phyloP scores from a whole-genome alignment of 2,888 invertebrate genomes.

The Mythimna pallens region DNA sequence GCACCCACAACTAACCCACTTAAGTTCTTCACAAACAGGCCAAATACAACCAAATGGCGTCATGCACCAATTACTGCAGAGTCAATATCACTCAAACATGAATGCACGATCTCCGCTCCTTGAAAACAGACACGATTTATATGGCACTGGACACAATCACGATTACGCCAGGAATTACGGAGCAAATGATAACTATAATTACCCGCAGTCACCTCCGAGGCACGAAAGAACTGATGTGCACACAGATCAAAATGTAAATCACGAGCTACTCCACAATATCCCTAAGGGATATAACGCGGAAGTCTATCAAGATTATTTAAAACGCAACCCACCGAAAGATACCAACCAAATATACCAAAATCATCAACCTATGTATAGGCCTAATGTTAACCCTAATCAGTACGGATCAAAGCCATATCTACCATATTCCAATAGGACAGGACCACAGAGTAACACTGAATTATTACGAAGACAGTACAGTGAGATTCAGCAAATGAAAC shows the following conservation, averaged over 20 bases:
- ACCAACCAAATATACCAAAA: constrained; percentile 91
- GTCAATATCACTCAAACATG: constrained; percentile 87
- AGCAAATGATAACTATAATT: constrained; percentile 90
- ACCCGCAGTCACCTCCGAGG: constrained; percentile 87
- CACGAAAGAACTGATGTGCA: constrained; percentile 84
- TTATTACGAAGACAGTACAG: constrained; percentile 91
- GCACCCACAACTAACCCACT: constrained; percentile 84
- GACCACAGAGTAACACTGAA: constrained; percentile 91
- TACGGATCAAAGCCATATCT: constrained; percentile 88
- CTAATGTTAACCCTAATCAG: constrained; percentile 86
- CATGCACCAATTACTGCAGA: constrained; percentile 89
- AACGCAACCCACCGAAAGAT: constrained; percentile 91
- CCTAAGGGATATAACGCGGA: constrained; percentile 91
- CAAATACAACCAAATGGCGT: constrained; percentile 89
- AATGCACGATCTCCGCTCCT: constrained; percentile 88
- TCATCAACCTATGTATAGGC: constrained; percentile 87
- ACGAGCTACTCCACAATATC: constrained; percentile 85
- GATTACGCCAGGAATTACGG: constrained; percentile 90
- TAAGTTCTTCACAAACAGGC: constrained; percentile 81
- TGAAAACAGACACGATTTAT: constrained; percentile 91
- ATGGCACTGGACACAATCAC: constrained; percentile 89
- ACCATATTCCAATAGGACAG: constrained; percentile 88
- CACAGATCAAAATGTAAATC: constrained; percentile 86
- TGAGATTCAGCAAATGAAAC: constrained; percentile 92
- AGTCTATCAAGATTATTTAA: constrained; percentile 89